Percentiles rank a stretch among this genome's conserved stretches.
These are phyloP conservation scores for Apeira syringaria DNA, from an alignment of 2,888 invertebrate species.

Conservation along the genomic window DNA sequence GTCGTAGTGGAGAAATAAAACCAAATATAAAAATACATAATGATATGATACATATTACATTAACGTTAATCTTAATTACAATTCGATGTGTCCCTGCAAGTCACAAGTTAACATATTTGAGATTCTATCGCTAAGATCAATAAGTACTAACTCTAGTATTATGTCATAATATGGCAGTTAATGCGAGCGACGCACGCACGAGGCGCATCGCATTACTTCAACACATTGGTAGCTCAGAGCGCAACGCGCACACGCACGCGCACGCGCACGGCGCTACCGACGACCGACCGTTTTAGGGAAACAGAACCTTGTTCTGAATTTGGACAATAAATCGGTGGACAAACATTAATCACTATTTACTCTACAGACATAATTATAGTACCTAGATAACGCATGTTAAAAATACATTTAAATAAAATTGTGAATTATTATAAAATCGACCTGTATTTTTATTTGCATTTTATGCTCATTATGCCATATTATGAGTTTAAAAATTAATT, in stretches of 20 bases:
- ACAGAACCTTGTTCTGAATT: constrained; percentile 75
- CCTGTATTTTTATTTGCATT: no score
- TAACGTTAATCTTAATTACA: constrained; percentile 63
- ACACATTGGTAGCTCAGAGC: constrained; percentile 3
- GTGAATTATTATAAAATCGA: no score
- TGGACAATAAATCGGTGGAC: constrained; percentile 75
- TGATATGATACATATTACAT: constrained; percentile 51
- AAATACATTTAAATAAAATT: no score
- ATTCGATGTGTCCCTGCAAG: constrained; percentile 74
- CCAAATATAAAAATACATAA: constrained; percentile 56
- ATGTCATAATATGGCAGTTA: constrained; percentile 84
- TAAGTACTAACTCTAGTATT: constrained; percentile 64
- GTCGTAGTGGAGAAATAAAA: constrained; percentile 56
- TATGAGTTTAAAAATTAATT: no score
- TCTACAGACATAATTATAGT: no score
- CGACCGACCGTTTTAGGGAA: constrained; percentile 50
- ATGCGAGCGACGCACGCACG: constrained; percentile 79
- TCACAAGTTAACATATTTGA: constrained; percentile 68
- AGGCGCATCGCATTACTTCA: constrained; percentile 59
- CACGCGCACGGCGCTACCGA: constrained; percentile 37
- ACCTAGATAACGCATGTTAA: no score
- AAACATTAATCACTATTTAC: constrained; percentile 44
- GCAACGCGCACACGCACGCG: constrained; percentile 6
- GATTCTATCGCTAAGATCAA: constrained; percentile 69
- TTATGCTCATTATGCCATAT: no score